These are phyloP conservation scores for Pelecanus crispus DNA, from an alignment of 2,113 vertebrate species.

Conservation along the genomic window DNA sequence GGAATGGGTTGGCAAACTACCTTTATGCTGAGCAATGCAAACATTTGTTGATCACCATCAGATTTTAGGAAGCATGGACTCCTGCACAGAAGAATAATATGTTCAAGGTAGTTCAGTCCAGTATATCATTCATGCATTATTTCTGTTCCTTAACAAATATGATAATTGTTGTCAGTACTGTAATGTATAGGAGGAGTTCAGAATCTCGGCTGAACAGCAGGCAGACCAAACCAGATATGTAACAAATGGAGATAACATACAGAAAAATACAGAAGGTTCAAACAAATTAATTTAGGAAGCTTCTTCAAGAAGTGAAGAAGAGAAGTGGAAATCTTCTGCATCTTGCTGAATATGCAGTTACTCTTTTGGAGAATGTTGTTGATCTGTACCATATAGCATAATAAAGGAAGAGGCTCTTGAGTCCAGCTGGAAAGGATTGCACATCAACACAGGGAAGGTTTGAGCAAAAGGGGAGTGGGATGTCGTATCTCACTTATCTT, in stretches of 20 bases:
- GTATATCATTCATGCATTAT: background rate
- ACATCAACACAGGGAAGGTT: background rate
- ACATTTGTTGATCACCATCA: background rate
- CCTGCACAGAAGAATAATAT: background rate
- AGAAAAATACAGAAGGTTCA: background rate
- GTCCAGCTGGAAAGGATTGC: background rate
- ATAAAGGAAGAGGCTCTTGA: background rate
- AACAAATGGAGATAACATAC: background rate
- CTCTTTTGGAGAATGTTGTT: background rate
- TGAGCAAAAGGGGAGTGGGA: background rate
- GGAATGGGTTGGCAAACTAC: background rate
- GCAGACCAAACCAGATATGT: background rate
- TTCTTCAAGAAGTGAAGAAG: background rate
- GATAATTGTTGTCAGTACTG: background rate
- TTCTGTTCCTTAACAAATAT: background rate
- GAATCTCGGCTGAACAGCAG: background rate
- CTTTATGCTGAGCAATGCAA: background rate
- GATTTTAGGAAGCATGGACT: background rate
- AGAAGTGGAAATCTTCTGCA: background rate
- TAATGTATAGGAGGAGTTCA: background rate
- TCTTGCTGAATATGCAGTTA: background rate
- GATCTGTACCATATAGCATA: background rate
- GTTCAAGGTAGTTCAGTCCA: background rate
- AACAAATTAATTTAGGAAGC: background rate
- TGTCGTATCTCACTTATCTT: background rate